A percentile compares a stretch with the other conserved stretches of the same genome.
Evolutionary conservation across 2,113 vertebrate species (phyloP).

Genomic region (Pithys albifrons): DNA sequence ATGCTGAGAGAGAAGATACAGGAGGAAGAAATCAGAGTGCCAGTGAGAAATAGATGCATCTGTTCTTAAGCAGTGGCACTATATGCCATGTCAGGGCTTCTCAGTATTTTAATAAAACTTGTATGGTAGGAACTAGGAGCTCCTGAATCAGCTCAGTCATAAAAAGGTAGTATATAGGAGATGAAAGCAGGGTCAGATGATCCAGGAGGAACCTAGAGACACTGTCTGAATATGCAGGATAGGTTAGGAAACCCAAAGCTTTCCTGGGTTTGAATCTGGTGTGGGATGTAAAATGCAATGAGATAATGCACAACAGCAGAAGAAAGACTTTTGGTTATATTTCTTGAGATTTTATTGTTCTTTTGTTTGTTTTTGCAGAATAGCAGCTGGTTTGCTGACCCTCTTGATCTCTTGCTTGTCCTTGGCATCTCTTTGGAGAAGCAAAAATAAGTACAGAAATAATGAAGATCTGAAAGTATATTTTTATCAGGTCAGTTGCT

Average conservation of each 20-base stretch:
- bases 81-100: background rate
- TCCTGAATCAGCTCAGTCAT: background rate
- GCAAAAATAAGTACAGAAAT: slow-evolving; percentile 53
- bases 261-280: background rate
- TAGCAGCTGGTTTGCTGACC: slow-evolving; percentile 79
- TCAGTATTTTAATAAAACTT: background rate
- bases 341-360: background rate
- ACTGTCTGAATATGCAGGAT: background rate
- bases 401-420: slow-evolving; percentile 79
- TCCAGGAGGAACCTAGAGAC: background rate
- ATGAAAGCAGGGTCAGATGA: background rate
- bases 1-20: background rate
- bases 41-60: background rate
- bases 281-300: background rate
- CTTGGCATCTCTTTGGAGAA: slow-evolving; percentile 69
- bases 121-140: background rate
- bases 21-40: background rate
- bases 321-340: background rate
- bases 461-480: slow-evolving; percentile 72
- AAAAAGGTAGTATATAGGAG: background rate
- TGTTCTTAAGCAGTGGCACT: background rate
- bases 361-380: slow-evolving; percentile 72
- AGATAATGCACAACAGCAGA: accelerated
- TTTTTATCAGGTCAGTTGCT: slow-evolving; percentile 82
- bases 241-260: background rate